Percentiles rank a stretch among this genome's conserved stretches.
Conservation (phyloP, 2,113 vertebrate genomes). For the Calonectris borealis region DNA sequence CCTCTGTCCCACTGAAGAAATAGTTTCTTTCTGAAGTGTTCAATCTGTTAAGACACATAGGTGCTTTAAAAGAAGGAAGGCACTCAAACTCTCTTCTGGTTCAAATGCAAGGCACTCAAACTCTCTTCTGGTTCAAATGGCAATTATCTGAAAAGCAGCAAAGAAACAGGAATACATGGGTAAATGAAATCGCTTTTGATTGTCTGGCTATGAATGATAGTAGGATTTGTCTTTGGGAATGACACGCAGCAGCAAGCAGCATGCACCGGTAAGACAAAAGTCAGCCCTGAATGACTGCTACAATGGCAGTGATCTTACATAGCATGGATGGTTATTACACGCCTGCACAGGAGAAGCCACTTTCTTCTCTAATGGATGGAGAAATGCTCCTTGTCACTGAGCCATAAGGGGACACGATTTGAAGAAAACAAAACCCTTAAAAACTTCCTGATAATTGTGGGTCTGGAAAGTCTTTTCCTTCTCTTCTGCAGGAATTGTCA, state of each 20-base stretch:
- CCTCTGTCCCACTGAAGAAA: conserved; percentile 49
- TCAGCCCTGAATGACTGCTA: background rate
- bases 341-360: background rate
- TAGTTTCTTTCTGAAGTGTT: conserved; percentile 37
- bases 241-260: background rate
- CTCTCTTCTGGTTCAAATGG: conserved; percentile 42
- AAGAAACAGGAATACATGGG: conserved; percentile 6
- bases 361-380: background rate
- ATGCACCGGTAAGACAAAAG: background rate
- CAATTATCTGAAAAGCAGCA: conserved; percentile 38
- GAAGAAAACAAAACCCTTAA: background rate
- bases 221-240: background rate
- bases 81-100: conserved; percentile 36
- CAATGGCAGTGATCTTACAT: background rate
- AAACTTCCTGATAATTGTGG: background rate
- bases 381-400: background rate
- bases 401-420: background rate
- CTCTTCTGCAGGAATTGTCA: background rate
- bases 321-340: background rate
- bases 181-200: conserved; percentile 53
- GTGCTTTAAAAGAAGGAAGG: conserved; percentile 16
- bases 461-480: background rate
- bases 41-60: conserved; percentile 44
- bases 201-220: background rate
- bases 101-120: conserved; percentile 24